Evolutionary conservation across 2,113 vertebrate genomes (phyloP), one percentile per base, ranked within the genome.

Genomic region (Pedionomus torquatus): DNA sequence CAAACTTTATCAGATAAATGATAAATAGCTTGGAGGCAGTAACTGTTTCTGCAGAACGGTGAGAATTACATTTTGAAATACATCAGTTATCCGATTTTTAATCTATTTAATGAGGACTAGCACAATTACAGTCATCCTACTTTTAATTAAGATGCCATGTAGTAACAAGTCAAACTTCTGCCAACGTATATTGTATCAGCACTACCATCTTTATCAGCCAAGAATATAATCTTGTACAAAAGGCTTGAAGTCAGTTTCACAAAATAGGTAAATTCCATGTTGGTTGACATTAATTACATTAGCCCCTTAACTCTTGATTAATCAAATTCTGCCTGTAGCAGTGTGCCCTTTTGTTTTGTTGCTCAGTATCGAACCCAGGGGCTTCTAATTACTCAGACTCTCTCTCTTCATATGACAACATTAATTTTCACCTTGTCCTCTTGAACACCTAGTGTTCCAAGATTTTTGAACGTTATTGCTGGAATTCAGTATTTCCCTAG

Each of bases 121-220:
- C 57, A 61, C 51, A 86, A 61, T 57, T 83, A 83, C 6, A 91
- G 57, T 79, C 30, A 88, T 71, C 25, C 26, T 79, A 76, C 46
- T 92, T 95, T 80, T 86, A 94, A 92, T 90, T 90, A 90, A 75
- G 24, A 54, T 44, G 21, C 44, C 39, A 84, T 31, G 25, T 16
- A 96, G 44, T 30, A 79, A 84, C 68, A 94, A 93, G 66, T 76
- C 46, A 79, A 92, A 91, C 33, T 83, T 86, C 43, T 86, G 71
- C 71, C 71, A 86, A 28, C 13, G 0, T n/a, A 37, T 23, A 23
- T 35, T 82, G 6, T 61, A 85, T 70, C 87, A 85, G 46, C 26
- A 57, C 24, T 54, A 71, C 21, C 21, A 58, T 54, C 24, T 71
- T 83, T 75, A 58, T 71, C 70, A 90, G 61, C 9, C 51, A 91